Evolutionary conservation across 2,888 invertebrate genomes (phyloP), one percentile per base, ranked within the genome.

Genomic region (Teleogryllus oceanicus): DNA sequence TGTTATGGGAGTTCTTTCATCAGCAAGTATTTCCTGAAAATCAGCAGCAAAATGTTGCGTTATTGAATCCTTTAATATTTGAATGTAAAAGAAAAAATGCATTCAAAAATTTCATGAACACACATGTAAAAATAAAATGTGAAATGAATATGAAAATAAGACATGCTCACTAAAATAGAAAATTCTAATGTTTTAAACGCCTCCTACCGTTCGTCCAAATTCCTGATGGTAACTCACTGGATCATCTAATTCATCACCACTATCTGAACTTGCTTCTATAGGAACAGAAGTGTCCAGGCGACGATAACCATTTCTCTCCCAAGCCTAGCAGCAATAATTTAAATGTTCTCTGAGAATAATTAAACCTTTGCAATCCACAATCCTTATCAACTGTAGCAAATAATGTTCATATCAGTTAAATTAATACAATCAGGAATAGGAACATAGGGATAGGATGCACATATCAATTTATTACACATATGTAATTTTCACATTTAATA

Each of bases 1-100:
- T 13, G 87, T 81, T 77, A 88, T 87, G 11, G 87, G 87, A 21
- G 86, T 86, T 76, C 87, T 85, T 81, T 88, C 88, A 18, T 86
- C 86, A 49, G 77, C 49, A 13, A 49, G 8, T 13, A 78, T 74
- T 49, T 75, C 78, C 78, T 78, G 49, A 49, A 20, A 18, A 77
- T 62, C 62, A 62, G 0, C 62, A 16, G 8, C 37, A 37, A 37
- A 37, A 37, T 37, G 37, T 37, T 37, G 37, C 37, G 8, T 37
- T 37, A 37, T 37, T 37, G 8, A 37, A 37, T 37, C 37, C 8
- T 8, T 5, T 37, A 8, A 37, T 37, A 37, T 37, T 8, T 37
- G 37, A 37, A 37, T 37, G 37, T 8, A 37, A 37, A 37, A 37
- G 8, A 8, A 37, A 5, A 37, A 37, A 8, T 37, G 8, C 5